phyloP scores from a whole-genome alignment of 2,888 invertebrate genomes.

The Ceriagrion tenellum region DNA sequence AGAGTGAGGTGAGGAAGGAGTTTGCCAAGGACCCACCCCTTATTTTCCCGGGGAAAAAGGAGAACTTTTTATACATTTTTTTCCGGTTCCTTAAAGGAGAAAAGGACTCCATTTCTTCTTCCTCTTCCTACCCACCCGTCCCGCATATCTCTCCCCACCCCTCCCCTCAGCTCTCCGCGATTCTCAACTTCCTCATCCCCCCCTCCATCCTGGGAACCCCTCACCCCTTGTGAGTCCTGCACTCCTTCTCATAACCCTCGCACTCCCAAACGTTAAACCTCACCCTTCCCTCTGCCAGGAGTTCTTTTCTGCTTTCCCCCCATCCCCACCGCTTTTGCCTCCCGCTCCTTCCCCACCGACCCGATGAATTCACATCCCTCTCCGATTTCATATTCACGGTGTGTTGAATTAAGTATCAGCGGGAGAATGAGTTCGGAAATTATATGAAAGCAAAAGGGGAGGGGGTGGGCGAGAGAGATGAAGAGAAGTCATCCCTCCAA shows the following conservation, averaged over 20 bases:
- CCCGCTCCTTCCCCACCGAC: not conserved
- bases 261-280: not conserved
- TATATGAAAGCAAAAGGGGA: constrained; percentile 39
- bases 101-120: constrained; percentile 33
- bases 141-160: no score
- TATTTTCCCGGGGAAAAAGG: not conserved
- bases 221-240: not conserved
- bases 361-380: not conserved
- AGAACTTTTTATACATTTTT: not conserved
- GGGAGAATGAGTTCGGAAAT: constrained; percentile 52
- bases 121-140: not conserved
- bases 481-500: constrained; percentile 1
- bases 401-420: constrained; percentile 59
- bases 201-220: not conserved
- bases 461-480: no score
- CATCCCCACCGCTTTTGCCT: not conserved
- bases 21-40: not conserved
- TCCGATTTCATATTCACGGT: constrained; percentile 51
- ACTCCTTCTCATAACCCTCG: not conserved
- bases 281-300: no score
- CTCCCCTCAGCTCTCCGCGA: no score
- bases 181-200: not conserved
- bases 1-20: constrained; percentile 30
- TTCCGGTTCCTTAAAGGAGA: not conserved
- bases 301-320: not conserved